Evolutionary conservation across 2,888 invertebrate genomes (phyloP), one percentile per base, ranked within the genome.

Genomic region (Smittia sp.): DNA sequence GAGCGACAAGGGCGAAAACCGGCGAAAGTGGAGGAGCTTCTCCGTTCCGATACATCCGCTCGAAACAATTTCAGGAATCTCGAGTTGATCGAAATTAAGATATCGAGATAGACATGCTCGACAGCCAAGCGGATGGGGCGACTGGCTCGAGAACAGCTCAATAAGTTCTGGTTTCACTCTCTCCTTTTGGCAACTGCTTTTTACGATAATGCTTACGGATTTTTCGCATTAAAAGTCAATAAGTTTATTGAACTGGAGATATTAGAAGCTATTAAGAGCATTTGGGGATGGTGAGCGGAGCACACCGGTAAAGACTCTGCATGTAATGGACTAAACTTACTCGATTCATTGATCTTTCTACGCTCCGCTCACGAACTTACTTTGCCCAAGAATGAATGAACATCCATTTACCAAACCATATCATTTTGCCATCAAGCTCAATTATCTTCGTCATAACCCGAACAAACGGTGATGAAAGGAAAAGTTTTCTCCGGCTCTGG

Each of bases 311-410:
- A 67, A 63, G 2, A 63, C 13, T 15, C 27, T 65, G 65, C 32
- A n/a, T 1, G 1, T 15, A 65, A 65, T 65, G 65, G 65, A 25
- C 32, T 4, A 65, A 27, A 38, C 38, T 67, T 65, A 13, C 15
- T 25, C 63, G 63, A 65, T 65, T 65, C 63, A 65, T 65, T 65
- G 25, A 65, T 65, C 63, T 62, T 24, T 65, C n/a, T 58, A 58
- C 18, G 13, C 58, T 11, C 7, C 22, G 9, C n/a, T 46, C 46
- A 9, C 9, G n/a, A n/a, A 9, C 15, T 46, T 46, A 46, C 15
- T n/a, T 46, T n/a, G 11, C n/a, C 7, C 9, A 4, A 58, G 22
- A 58, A 58, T 58, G 18, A 58, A 58, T 58, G 58, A 20, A 58
- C 58, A 58, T 7, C 22, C 58, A 58, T 58, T 58, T 58, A 22